A percentile compares a stretch with the other conserved stretches of the same genome.
Conservation (phyloP, 2,797 vertebrate species). For the Pangasius djambal region DNA sequence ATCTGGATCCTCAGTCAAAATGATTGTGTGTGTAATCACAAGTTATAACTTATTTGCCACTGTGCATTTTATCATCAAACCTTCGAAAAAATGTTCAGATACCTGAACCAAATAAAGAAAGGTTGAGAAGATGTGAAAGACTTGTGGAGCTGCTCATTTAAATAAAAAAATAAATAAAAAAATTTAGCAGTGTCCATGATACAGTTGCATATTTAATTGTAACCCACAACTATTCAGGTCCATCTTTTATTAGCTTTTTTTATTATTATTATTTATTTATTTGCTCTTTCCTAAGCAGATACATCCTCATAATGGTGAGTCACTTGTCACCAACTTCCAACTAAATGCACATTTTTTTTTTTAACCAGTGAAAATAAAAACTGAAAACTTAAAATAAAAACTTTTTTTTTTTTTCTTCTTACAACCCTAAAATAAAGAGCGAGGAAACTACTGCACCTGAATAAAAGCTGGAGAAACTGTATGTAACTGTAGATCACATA, state of each 20-base stretch:
- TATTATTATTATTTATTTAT: too few species aligned
- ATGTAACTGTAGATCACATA: neutral
- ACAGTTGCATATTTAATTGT: neutral
- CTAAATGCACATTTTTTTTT: neutral
- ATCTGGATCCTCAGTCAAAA: constrained; percentile 38
- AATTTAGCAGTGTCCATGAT: neutral
- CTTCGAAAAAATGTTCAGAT: constrained; percentile 62
- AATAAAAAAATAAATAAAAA: neutral
- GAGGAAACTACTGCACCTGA: neutral
- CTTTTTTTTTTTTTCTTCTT: neutral
- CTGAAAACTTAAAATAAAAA: too few species aligned
- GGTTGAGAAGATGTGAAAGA: constrained; percentile 14
- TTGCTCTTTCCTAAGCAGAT: neutral
- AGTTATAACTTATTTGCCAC: constrained; percentile 65
- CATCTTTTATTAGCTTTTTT: neutral
- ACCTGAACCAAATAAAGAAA: constrained; percentile 73
- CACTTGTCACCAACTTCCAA: neutral
- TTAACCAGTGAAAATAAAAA: neutral
- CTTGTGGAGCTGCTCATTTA: neutral
- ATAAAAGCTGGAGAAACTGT: neutral
- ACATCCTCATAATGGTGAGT: neutral
- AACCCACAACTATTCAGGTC: neutral
- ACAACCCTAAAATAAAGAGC: neutral
- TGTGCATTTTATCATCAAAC: constrained; percentile 66
- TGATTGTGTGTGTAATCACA: constrained; percentile 59